Percentiles rank a stretch among this genome's conserved stretches.
Conservation (phyloP, 2,797 vertebrate genomes). For the Argentina silus region DNA sequence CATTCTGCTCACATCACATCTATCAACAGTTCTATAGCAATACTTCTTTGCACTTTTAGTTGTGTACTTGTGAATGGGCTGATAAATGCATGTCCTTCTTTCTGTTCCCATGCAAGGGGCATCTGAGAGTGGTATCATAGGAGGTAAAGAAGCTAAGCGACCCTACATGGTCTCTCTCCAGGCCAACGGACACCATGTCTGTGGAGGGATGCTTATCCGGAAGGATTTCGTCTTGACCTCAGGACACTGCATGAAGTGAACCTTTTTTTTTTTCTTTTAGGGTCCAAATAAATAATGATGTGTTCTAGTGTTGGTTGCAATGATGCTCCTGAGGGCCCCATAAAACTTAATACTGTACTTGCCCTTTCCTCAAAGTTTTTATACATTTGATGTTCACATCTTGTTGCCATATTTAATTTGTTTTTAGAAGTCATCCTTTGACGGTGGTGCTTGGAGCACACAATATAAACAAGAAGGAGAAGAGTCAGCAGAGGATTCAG, state of each 20-base stretch:
- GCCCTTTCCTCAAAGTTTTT: too few relatives aligned
- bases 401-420: conserved; percentile 1
- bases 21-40: too few relatives aligned
- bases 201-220: conserved; percentile 73
- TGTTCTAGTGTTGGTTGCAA: too few relatives aligned
- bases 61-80: not conserved
- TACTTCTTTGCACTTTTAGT: too few relatives aligned
- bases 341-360: too few relatives aligned
- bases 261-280: not conserved
- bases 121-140: conserved; percentile 59
- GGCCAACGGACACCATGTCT: accelerated
- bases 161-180: conserved; percentile 78
- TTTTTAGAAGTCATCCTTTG: not conserved
- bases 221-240: conserved; percentile 71
- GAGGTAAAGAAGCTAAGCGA: conserved; percentile 58
- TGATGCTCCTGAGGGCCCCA: too few relatives aligned
- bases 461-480: conserved; percentile 52
- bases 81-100: not conserved
- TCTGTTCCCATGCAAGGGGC: conserved; percentile 56
- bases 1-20: not conserved
- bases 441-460: conserved; percentile 73
- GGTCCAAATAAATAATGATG: too few relatives aligned
- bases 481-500: conserved; percentile 60
- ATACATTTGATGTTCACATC: too few relatives aligned
- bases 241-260: conserved; percentile 66